Percentiles rank a stretch among this genome's conserved stretches.
phyloP scores from a whole-genome alignment of 2,888 invertebrate species.

The Platycnemis pennipes region DNA sequence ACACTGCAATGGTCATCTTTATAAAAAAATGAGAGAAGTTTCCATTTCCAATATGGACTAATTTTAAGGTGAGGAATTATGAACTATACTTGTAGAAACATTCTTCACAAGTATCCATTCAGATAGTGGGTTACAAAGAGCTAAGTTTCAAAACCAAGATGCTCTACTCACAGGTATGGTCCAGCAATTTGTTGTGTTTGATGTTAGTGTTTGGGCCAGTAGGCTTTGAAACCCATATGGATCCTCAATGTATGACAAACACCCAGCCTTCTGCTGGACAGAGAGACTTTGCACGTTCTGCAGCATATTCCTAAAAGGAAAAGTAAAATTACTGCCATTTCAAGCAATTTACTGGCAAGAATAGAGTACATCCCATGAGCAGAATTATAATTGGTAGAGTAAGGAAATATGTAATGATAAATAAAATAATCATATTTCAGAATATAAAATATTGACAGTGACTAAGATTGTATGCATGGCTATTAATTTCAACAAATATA shows the following conservation, averaged over 20 bases:
- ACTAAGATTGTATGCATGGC: not conserved
- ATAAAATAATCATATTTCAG: not conserved
- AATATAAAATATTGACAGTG: not conserved
- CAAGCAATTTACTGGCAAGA: no score
- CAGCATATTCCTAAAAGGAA: slow-evolving; percentile 82
- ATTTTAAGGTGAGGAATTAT: no score
- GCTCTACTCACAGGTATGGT: slow-evolving; percentile 78
- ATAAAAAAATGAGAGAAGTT: no score
- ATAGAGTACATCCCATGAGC: not conserved
- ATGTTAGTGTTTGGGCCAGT: slow-evolving; percentile 89
- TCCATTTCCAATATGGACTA: no score
- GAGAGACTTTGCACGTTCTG: slow-evolving; percentile 87
- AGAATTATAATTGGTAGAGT: no score
- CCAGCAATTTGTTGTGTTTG: slow-evolving; percentile 87
- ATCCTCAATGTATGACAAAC: slow-evolving; percentile 92
- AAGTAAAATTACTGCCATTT: not conserved
- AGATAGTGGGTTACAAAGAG: no score
- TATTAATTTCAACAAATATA: not conserved
- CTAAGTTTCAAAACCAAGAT: no score
- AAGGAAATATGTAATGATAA: not conserved
- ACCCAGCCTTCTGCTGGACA: slow-evolving; percentile 94
- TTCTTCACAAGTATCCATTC: no score
- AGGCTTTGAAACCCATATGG: slow-evolving; percentile 90
- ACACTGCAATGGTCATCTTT: no score
- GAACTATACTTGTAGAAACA: no score